phyloP scores from a whole-genome alignment of 2,113 vertebrate species.

The Caloenas nicobarica region DNA sequence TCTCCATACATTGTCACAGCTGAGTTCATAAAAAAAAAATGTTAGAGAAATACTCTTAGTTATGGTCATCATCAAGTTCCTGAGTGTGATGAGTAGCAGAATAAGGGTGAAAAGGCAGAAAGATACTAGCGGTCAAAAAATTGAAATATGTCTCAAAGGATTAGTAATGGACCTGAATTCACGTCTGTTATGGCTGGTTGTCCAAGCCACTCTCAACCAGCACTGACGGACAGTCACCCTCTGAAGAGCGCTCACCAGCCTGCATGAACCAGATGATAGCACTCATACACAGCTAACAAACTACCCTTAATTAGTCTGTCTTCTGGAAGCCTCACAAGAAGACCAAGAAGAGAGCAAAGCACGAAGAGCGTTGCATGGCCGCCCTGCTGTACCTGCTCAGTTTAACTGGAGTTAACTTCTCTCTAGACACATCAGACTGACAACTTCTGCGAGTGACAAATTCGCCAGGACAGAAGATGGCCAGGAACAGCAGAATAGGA shows the following conservation, averaged over 20 bases:
- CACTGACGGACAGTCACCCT: not conserved
- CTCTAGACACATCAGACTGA: too few species aligned
- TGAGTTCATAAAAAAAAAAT: not conserved
- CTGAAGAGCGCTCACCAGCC: rapidly evolving
- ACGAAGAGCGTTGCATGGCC: too few species aligned
- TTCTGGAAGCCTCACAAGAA: too few species aligned
- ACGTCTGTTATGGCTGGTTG: rapidly evolving
- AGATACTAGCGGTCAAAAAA: not conserved
- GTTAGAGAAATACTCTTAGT: not conserved
- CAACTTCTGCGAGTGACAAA: rapidly evolving
- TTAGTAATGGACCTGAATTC: not conserved
- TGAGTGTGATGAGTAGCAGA: rapidly evolving
- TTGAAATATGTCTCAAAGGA: not conserved
- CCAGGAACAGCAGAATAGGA: not conserved
- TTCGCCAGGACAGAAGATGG: rapidly evolving
- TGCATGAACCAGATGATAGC: too few species aligned
- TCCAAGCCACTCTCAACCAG: not conserved
- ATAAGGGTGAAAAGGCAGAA: not conserved
- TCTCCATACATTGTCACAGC: not conserved
- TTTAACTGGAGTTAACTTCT: too few species aligned
- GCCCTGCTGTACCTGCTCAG: too few species aligned
- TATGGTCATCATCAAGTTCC: not conserved
- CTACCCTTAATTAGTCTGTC: too few species aligned
- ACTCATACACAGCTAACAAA: too few species aligned
- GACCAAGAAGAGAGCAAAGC: too few species aligned